phyloP scores from a whole-genome alignment of 2,888 invertebrate genomes.

The Hypselothyrea guttata region DNA sequence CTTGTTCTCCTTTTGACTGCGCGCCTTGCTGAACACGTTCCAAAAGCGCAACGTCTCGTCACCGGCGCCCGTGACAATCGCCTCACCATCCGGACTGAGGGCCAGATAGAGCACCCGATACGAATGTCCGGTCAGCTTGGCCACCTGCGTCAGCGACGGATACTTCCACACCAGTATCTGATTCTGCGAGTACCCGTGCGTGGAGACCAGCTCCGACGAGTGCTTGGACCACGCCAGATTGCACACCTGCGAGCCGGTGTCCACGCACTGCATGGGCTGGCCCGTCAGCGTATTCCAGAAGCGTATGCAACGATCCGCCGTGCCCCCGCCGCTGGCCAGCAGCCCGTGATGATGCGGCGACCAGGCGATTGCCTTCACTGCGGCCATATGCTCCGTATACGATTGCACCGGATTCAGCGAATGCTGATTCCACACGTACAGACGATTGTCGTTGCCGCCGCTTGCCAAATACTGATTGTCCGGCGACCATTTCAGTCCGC shows the following conservation, averaged over 20 bases:
- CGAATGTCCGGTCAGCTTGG: conserved; percentile 98
- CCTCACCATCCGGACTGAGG: conserved; percentile 98
- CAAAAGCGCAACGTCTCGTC: conserved; percentile 99
- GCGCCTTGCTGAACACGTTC: conserved; percentile 99
- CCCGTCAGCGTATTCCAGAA: conserved; percentile 99
- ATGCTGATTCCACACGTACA: conserved; percentile 88
- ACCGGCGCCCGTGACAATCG: conserved; percentile 99
- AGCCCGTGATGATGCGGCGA: conserved; percentile 99
- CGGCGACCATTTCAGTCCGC: conserved; percentile 99
- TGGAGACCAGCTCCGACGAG: conserved; percentile 97
- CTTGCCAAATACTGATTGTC: conserved; percentile 98
- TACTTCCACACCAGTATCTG: conserved; percentile 99
- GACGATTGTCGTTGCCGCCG: conserved; percentile 94
- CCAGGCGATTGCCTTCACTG: conserved; percentile 99
- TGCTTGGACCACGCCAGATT: conserved; percentile 99
- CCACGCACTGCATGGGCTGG: conserved; percentile 98
- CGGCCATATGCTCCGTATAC: conserved; percentile 97
- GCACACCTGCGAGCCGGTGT: conserved; percentile 98
- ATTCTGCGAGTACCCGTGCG: conserved; percentile 99
- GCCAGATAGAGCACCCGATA: conserved; percentile 97
- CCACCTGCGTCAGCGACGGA: conserved; percentile 97
- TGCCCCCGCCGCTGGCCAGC: conserved; percentile 99
- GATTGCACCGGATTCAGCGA: conserved; percentile 95
- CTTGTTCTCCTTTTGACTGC: conserved; percentile 96
- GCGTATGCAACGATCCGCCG: conserved; percentile 97